Evolutionary conservation across 2,797 vertebrate genomes (phyloP), one percentile per base, ranked within the genome.

Genomic region (Tragopan temminckii): DNA sequence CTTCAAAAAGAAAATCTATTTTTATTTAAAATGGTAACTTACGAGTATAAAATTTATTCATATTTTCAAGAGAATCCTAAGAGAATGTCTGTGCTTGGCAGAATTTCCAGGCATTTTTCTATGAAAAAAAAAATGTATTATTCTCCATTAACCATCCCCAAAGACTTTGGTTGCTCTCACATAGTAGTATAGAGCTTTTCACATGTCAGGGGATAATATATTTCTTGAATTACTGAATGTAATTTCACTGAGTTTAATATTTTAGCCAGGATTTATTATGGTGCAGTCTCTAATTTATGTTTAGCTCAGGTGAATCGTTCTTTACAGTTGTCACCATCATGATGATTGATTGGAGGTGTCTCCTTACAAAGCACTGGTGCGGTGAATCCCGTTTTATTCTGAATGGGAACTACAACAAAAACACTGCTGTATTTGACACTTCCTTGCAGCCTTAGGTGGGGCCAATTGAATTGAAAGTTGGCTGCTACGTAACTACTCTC

Each of bases 181-280:
- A 4, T 45, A 93, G 58, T 40, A 68, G 29, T 11, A 46, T 2
- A 55, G 50, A 89, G 31, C 11, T 82, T 86, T 96, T 90, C 78
- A 85, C 13, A 11, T 66, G 68, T 87, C 85, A 88, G 48, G 46
- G 58, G 13, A 84, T 70, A 79, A 91, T 85, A 90, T 93, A 85
- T 87, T 87, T 85, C 85, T 93, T 74, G 7, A 90, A 94, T 93
- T 87, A 92, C 88, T 85, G 84, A 78, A 78, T 59, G 53, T 55
- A 82, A 83, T 91, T 95, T 35, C 46, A 69, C 58, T 85, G 84
- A 87, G 43, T 80, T 75, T 92, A 80, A 88, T 94, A 91, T 94
- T 96, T 94, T 82, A 87, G 5, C 58, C 55, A 87, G 71, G 38
- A 83, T 95, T 95, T 93, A 85, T 96, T 87, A 78, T 40, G 69